A percentile compares a stretch with the other conserved stretches of the same genome.
Evolutionary conservation across 2,797 vertebrate genomes (phyloP).

Genomic region (Pempheris klunzingeri): DNA sequence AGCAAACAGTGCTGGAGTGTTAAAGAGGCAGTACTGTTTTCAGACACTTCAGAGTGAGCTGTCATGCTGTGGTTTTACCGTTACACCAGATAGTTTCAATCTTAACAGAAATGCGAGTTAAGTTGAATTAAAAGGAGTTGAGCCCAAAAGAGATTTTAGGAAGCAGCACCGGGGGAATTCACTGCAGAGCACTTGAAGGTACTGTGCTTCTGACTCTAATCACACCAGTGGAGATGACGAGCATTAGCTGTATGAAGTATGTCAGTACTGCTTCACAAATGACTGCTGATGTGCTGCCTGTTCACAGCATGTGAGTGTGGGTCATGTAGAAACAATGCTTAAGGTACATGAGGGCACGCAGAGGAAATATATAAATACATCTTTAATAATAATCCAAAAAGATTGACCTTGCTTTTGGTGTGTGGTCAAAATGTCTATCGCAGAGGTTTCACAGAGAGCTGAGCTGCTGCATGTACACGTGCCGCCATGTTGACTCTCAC

Average conservation of each 20-base stretch:
- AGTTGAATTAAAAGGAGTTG: conserved; percentile 6
- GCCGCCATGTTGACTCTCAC: too few relatives aligned
- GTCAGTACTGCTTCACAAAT: conserved; percentile 15
- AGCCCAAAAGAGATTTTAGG: conserved; percentile 11
- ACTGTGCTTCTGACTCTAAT: not conserved
- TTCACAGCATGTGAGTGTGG: not conserved
- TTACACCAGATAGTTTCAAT: conserved; percentile 38
- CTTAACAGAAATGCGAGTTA: conserved; percentile 14
- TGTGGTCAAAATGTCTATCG: too few relatives aligned
- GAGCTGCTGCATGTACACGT: too few relatives aligned
- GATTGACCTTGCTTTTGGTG: not conserved
- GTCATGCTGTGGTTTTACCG: conserved; percentile 19
- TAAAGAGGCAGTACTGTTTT: conserved; percentile 12
- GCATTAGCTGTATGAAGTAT: not conserved
- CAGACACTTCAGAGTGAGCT: not conserved
- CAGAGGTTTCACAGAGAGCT: too few relatives aligned
- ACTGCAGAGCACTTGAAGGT: not conserved
- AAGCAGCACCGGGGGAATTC: conserved; percentile 27
- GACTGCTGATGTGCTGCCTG: not conserved
- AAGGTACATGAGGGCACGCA: too few relatives aligned
- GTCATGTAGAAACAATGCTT: not conserved
- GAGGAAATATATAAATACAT: too few relatives aligned
- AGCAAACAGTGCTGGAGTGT: conserved; percentile 2
- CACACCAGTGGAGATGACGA: conserved; percentile 13
- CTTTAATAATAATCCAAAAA: too few relatives aligned